Evolutionary conservation across 64 coral and sea anemone species (phyloP).

Genomic region (Dendrophyllia cribrosa): DNA sequence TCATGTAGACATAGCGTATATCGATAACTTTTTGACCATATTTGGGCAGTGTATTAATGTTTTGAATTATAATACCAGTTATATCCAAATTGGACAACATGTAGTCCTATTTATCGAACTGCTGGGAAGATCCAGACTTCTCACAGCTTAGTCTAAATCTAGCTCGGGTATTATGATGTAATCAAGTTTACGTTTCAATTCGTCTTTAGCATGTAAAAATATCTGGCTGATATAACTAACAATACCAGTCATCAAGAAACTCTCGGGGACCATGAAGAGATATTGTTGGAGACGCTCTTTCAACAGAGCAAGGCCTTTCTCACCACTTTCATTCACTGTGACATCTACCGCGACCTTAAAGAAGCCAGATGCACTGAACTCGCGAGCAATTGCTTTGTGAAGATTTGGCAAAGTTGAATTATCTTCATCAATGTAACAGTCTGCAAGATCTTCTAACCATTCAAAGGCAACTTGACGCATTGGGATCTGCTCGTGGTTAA

Average conservation of each 20-base stretch:
- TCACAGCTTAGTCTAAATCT: neutral
- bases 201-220: neutral
- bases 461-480: neutral
- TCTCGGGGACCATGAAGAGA: conserved; percentile 1
- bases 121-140: too few species aligned
- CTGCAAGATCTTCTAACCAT: neutral
- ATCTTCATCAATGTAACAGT: neutral
- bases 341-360: neutral
- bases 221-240: neutral
- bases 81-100: too few species aligned
- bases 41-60: too few species aligned
- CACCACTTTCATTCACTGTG: neutral
- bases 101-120: too few species aligned
- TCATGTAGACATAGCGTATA: too few species aligned
- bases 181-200: neutral
- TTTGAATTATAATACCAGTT: too few species aligned
- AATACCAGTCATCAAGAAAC: neutral
- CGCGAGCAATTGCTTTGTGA: conserved; percentile 22
- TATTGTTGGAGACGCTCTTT: conserved; percentile 6
- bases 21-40: too few species aligned
- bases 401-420: conserved; percentile 12
- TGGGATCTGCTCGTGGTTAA: neutral
- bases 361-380: neutral
- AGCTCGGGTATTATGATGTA: neutral
- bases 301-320: neutral